Base-by-base conservation (phyloP, 2,113 vertebrate genomes). In the Rattus rattus region DNA sequence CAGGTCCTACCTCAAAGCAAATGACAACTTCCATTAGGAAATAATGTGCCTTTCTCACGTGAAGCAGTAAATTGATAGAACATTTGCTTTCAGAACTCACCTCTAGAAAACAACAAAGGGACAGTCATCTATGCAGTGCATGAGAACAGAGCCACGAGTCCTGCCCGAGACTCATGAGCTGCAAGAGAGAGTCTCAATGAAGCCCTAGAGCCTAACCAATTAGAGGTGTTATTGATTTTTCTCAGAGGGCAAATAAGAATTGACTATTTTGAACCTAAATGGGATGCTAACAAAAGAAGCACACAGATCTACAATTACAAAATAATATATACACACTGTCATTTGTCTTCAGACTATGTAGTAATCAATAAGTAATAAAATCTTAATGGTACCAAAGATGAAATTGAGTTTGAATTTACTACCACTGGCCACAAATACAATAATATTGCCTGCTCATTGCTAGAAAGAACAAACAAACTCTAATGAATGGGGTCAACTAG, bases 11-110 rank as follows among this genome's bases (percentile, higher is more conserved):
- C 61, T 43, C 91, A 91, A 88, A 77, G 90, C 56, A 86, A 91
- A 92, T 13, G 61, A 7, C n/a, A 86, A 80, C 17, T 65, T 95
- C 12, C 72, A 12, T 61, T 95, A 83, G 28, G 84, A 94, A 94
- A 81, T 63, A 2, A 14, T 80, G 36, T 2, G 3, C 26, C 61
- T 93, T 59, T 88, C n/a, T 81, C 43, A 86, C 30, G 36, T 91
- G 59, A 63, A 90, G 70, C 17, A 72, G 3, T 47, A 75, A 79
- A 72, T 33, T 24, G 2, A 43, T 61, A 67, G 26, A 12, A 33
- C 28, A 61, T 4, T 73, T 87, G 39, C 67, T n/a, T 65, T 75
- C 70, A 69, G 56, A 47, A 5, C 2, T 47, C 30, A 85, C 33
- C 33, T 80, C 80, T 79, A 67, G 39, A 85, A 92, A 76, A 75